These are phyloP conservation scores for Neuroterus valhalla DNA, from an alignment of 1,140 invertebrate genomes.

Conservation along the genomic window DNA sequence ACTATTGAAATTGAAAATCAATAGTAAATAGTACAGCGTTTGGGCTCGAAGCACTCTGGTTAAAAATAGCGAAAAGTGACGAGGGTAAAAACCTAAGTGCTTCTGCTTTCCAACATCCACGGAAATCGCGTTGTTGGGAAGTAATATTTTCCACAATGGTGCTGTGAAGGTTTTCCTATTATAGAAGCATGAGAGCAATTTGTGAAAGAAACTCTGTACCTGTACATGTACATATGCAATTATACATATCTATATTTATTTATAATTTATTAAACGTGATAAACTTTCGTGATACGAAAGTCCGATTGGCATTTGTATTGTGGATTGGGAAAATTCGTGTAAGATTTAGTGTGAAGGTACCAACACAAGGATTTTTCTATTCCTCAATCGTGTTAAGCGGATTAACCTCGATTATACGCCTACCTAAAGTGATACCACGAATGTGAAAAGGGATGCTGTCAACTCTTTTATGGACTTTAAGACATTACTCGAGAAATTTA, in stretches of 20 bases:
- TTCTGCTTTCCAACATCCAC: slow-evolving; percentile 62
- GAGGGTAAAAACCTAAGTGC: slow-evolving; percentile 60
- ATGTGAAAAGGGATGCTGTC: slow-evolving; percentile 36
- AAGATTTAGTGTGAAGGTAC: slow-evolving; percentile 26
- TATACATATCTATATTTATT: slow-evolving; percentile 52
- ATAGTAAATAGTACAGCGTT: slow-evolving; percentile 60
- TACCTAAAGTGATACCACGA: slow-evolving; percentile 47
- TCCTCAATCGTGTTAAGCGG: slow-evolving; percentile 47
- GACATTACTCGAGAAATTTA: slow-evolving; percentile 46
- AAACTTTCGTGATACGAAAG: slow-evolving; percentile 57
- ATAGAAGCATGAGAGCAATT: slow-evolving; percentile 68
- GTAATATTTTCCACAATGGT: slow-evolving; percentile 46
- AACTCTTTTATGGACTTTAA: slow-evolving; percentile 51
- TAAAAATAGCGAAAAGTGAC: slow-evolving; percentile 48
- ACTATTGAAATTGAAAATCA: neutral
- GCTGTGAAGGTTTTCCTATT: slow-evolving; percentile 55
- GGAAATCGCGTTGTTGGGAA: slow-evolving; percentile 61
- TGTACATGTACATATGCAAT: slow-evolving; percentile 62
- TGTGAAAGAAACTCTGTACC: slow-evolving; percentile 68
- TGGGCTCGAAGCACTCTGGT: slow-evolving; percentile 69
- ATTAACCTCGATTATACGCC: slow-evolving; percentile 47
- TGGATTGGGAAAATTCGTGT: slow-evolving; percentile 48
- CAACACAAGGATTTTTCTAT: slow-evolving; percentile 44
- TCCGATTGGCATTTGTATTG: slow-evolving; percentile 51
- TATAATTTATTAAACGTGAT: slow-evolving; percentile 38